These are phyloP conservation scores for Heterodera carotae DNA, from an alignment of 1,140 invertebrate species.

Conservation along the genomic window DNA sequence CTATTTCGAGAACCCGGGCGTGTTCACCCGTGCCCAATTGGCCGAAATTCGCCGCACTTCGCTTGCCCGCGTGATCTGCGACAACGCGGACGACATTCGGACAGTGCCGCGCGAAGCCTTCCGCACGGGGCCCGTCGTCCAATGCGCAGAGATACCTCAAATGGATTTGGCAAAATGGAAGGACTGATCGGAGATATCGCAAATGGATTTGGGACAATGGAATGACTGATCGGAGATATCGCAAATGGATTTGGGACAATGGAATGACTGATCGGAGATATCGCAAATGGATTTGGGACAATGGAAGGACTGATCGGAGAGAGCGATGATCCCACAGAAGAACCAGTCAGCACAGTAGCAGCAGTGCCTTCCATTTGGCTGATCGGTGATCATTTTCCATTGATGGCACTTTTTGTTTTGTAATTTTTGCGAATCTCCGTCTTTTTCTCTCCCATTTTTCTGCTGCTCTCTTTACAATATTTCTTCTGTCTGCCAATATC, in stretches of 20 bases:
- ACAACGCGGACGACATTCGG: conserved; percentile 77
- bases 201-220: conserved; percentile 63
- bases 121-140: conserved; percentile 55
- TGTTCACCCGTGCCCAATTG: conserved; percentile 74
- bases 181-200: conserved; percentile 41
- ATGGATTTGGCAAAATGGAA: conserved; percentile 63
- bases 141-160: conserved; percentile 62
- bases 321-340: conserved; percentile 41
- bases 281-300: conserved; percentile 56
- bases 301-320: conserved; percentile 50
- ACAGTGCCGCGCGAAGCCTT: conserved; percentile 72
- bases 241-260: conserved; percentile 55
- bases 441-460: not conserved
- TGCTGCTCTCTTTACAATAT: too few relatives aligned
- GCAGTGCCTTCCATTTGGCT: too few relatives aligned
- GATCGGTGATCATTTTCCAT: too few relatives aligned
- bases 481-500: too few relatives aligned
- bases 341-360: too few relatives aligned
- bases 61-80: conserved; percentile 84
- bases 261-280: not conserved
- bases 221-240: conserved; percentile 50
- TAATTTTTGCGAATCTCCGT: not conserved
- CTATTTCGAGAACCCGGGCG: conserved; percentile 58
- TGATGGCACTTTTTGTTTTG: too few relatives aligned
- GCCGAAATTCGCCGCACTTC: conserved; percentile 85